Evolutionary conservation across 2,113 vertebrate species (phyloP).

Genomic region (Hypocryptadius cinnamomeus): DNA sequence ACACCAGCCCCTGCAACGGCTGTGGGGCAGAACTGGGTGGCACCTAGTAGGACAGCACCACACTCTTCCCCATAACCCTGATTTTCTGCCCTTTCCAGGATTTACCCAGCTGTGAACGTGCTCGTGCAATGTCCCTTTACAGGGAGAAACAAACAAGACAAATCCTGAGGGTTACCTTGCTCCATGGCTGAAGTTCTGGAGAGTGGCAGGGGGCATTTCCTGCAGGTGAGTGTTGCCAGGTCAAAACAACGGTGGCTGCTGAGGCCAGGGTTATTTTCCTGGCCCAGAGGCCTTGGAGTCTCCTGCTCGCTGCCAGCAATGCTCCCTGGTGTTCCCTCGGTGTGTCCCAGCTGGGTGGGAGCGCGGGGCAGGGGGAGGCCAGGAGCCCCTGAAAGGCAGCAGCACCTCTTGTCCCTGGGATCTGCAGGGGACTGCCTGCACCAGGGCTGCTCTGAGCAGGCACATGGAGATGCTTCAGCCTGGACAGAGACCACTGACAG

Average conservation of each 20-base stretch:
- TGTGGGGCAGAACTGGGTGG: slow-evolving; percentile 50
- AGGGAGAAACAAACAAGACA: slow-evolving; percentile 50
- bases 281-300: not conserved
- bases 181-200: not conserved
- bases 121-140: slow-evolving; percentile 67
- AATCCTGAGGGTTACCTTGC: not conserved
- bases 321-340: not conserved
- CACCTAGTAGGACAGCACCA: slow-evolving; percentile 48
- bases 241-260: not conserved
- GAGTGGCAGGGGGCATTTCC: not conserved
- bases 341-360: not conserved
- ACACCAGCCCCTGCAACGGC: slow-evolving; percentile 3
- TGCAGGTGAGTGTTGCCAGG: not conserved
- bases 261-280: not conserved
- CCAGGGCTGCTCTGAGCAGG: not conserved
- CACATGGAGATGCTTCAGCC: not conserved
- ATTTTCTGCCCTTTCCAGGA: slow-evolving; percentile 65
- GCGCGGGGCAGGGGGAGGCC: not conserved
- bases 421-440: not conserved
- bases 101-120: slow-evolving; percentile 70
- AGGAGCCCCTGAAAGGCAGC: not conserved
- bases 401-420: not conserved
- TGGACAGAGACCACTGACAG: no score
- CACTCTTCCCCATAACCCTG: slow-evolving; percentile 4
- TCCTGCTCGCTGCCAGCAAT: not conserved